Conservation (phyloP, 2,113 vertebrate genomes). For the Drymodes brunneopygia region DNA sequence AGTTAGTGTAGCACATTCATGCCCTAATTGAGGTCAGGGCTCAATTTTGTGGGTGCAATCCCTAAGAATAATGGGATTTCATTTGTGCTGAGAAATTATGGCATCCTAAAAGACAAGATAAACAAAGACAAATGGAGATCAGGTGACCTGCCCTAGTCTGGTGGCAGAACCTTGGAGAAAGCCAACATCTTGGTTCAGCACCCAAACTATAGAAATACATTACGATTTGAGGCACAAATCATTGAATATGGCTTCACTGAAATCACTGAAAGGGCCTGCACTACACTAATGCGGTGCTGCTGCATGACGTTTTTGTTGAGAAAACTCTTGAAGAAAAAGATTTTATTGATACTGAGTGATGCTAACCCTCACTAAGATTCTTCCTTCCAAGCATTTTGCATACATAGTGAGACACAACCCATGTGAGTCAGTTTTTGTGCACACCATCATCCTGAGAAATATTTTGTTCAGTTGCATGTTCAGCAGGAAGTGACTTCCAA, state of each 20-base stretch:
- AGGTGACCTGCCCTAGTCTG: neutral
- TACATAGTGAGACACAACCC: rapidly evolving
- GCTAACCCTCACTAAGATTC: neutral
- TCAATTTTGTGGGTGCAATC: neutral
- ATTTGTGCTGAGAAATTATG: neutral
- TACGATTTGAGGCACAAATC: neutral
- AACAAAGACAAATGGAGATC: neutral
- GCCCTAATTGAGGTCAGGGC: neutral
- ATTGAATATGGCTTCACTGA: neutral
- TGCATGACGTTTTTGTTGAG: rapidly evolving
- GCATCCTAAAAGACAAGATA: neutral
- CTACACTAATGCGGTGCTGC: rapidly evolving
- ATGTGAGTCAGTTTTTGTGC: neutral
- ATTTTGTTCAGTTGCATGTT: neutral
- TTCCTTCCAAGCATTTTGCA: neutral
- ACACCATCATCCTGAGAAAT: neutral
- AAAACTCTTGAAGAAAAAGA: rapidly evolving
- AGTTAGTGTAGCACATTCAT: neutral
- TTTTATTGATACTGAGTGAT: neutral
- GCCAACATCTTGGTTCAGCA: neutral
- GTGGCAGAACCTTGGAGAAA: neutral
- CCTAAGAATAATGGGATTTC: neutral
- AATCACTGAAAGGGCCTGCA: neutral
- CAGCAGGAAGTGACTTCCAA: neutral
- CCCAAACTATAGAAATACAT: neutral